Percentiles rank a stretch among this genome's conserved stretches.
Evolutionary conservation across 2,113 vertebrate genomes (phyloP).

Genomic region (Myiozetetes cayanensis): DNA sequence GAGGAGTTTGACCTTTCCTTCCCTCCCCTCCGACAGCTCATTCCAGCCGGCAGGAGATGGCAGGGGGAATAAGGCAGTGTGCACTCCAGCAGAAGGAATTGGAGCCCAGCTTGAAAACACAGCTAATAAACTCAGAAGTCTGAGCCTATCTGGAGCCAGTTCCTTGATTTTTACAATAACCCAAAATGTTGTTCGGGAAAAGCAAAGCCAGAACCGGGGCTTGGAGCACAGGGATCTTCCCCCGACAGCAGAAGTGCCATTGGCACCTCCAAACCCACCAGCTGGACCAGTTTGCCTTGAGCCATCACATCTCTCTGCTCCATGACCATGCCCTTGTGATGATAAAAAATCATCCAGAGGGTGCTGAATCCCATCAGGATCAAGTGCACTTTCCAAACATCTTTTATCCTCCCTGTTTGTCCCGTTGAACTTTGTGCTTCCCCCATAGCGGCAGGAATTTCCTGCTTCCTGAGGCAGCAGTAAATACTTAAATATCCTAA

Average conservation of each 20-base stretch:
- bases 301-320: background rate
- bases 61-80: background rate
- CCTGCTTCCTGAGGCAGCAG: slow-evolving; percentile 13
- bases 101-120: background rate
- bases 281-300: background rate
- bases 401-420: background rate
- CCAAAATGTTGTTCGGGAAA: background rate
- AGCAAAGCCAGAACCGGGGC: background rate
- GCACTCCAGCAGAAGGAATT: background rate
- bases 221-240: background rate
- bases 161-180: background rate
- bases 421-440: background rate
- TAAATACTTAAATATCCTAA: background rate
- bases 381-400: background rate
- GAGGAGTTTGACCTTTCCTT: background rate
- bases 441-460: slow-evolving; percentile 2
- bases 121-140: background rate
- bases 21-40: background rate
- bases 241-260: rapidly evolving
- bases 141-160: background rate
- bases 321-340: background rate
- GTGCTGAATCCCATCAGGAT: background rate
- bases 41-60: background rate
- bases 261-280: background rate
- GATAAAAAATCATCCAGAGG: background rate